Evolutionary conservation across 2,113 vertebrate genomes (phyloP).

Genomic region (Chamaetylas fuelleborni): DNA sequence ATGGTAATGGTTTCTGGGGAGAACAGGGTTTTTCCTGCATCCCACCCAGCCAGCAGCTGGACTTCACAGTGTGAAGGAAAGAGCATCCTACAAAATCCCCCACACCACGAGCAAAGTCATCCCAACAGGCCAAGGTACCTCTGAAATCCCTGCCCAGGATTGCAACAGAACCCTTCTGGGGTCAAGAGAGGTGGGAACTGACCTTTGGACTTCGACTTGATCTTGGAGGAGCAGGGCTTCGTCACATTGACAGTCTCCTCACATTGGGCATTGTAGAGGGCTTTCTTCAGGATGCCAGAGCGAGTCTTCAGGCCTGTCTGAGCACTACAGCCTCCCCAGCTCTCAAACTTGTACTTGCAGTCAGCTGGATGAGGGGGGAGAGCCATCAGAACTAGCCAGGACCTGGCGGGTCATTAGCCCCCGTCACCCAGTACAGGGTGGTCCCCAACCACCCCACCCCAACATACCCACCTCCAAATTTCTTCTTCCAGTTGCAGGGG

Average conservation of each 20-base stretch:
- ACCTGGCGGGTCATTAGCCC: accelerated
- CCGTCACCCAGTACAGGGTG: accelerated
- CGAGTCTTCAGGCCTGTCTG: constrained; percentile 83
- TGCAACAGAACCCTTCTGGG: background rate
- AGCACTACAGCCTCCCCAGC: constrained; percentile 86
- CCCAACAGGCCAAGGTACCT: background rate
- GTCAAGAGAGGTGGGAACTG: background rate
- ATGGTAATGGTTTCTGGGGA: background rate
- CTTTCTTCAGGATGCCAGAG: constrained; percentile 89
- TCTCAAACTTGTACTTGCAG: constrained; percentile 95
- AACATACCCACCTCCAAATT: constrained; percentile 84
- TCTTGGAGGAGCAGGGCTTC: constrained; percentile 89
- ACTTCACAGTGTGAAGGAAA: background rate
- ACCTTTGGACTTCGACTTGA: constrained; percentile 89
- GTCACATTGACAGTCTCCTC: constrained; percentile 85
- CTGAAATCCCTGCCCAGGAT: background rate
- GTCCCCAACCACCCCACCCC: background rate
- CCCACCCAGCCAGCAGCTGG: background rate
- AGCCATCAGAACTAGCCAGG: background rate
- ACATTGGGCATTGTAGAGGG: constrained; percentile 89
- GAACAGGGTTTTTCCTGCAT: background rate
- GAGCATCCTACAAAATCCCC: accelerated
- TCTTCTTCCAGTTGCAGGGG: constrained; percentile 98
- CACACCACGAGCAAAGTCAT: background rate
- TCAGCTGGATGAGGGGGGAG: constrained; percentile 75